Conservation (phyloP, 2,113 vertebrate genomes). For the Channa argus region DNA sequence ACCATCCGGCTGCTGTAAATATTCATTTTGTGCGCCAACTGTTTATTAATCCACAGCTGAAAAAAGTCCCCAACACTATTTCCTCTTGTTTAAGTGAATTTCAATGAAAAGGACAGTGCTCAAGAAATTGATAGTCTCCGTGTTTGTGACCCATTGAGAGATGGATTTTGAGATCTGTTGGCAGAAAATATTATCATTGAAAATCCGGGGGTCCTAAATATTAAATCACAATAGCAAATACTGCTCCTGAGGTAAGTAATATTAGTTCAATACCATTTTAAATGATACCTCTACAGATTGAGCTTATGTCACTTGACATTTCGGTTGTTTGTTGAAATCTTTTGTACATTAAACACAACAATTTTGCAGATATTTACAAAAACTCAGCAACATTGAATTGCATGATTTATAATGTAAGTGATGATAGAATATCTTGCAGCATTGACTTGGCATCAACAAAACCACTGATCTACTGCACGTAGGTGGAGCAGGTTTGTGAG, state of each 20-base stretch:
- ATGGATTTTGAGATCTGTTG: background rate
- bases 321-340: background rate
- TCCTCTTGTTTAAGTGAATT: background rate
- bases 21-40: no score
- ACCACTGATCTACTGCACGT: background rate
- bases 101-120: background rate
- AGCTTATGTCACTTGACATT: background rate
- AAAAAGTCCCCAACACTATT: background rate
- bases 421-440: background rate
- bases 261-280: background rate
- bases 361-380: background rate
- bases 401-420: no score
- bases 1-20: no score
- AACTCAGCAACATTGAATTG: background rate
- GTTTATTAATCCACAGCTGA: background rate
- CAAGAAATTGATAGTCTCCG: no score
- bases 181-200: background rate
- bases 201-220: background rate
- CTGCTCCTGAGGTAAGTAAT: background rate
- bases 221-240: background rate
- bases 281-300: background rate
- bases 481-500: constrained; percentile 30
- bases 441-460: constrained; percentile 10
- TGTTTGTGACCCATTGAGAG: background rate
- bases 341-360: background rate